Evolutionary conservation across 2,113 vertebrate genomes (phyloP).

Genomic region (Cinclus cinclus): DNA sequence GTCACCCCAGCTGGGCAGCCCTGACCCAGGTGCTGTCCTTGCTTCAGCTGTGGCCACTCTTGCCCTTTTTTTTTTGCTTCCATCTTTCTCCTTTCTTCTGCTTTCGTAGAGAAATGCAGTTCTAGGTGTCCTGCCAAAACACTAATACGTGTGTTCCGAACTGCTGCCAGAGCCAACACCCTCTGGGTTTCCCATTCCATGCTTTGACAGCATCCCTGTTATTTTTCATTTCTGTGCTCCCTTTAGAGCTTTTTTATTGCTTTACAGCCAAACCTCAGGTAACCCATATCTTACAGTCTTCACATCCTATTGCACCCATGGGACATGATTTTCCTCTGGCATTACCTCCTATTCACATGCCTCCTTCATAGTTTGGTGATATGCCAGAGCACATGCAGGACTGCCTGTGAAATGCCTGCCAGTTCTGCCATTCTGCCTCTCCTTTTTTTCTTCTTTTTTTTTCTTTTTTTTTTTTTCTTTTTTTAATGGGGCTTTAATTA

Average conservation of each 20-base stretch:
- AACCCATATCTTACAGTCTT: neutral
- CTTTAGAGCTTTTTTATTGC: neutral
- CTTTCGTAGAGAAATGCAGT: neutral
- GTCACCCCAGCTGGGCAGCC: neutral
- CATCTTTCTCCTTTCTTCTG: neutral
- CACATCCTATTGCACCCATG: neutral
- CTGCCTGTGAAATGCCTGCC: neutral
- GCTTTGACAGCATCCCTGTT: neutral
- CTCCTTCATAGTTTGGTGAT: neutral
- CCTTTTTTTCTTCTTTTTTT: neutral
- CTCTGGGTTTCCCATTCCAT: neutral
- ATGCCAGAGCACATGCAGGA: neutral
- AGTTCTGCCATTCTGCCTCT: neutral
- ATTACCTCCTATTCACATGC: neutral
- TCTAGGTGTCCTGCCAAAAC: neutral
- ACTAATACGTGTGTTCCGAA: neutral
- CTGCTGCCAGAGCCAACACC: neutral
- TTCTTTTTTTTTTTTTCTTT: neutral
- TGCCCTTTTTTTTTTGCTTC: neutral
- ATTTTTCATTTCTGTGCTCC: neutral
- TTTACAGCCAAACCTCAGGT: neutral
- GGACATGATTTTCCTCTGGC: neutral
- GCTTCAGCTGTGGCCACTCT: neutral
- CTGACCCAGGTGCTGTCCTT: neutral
- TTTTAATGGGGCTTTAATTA: neutral